Evolutionary conservation across 2,113 vertebrate species (phyloP), one percentile per base, ranked within the genome.

Genomic region (Odocoileus hemionus): DNA sequence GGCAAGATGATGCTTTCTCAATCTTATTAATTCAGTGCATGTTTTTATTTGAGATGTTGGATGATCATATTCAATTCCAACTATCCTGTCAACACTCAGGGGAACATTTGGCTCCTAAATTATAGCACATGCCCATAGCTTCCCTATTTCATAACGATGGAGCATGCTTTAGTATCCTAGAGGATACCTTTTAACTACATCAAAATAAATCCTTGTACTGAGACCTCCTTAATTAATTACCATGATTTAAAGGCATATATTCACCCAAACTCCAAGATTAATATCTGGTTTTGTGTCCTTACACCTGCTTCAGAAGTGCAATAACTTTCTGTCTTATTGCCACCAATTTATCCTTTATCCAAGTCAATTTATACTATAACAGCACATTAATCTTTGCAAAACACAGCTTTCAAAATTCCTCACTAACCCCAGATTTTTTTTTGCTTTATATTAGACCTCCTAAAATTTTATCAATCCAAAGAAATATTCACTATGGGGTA

Each of bases 1-100:
- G 11, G 6, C 28, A 83, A 76, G 70, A 96, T 52, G 67, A 7
- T 10, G 25, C 33, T 50, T 94, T 93, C 85, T 78, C 1, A 7
- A 2, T 80, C 2, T 95, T 95, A 97, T 70, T 21, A 98, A 92
- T 98, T 97, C 91, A 93, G 9, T 36, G 61, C 7, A 1, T 55
- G 36, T 80, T n/a, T 58, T 80, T 96, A 58, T 89, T 8, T 16
- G 36, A 96, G 3, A 97, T 97, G 50, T 26, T 97, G 15, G 26
- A 91, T 96, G 33, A 54, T 96, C 79, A 76, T 67, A 97, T 93
- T 87, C 91, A 97, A 79, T 97, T 97, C 96, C 25, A 87, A 80
- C 57, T 91, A 86, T 97, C 16, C 13, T 97, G 30, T 79, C 95
- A 98, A 92, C n/a, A n/a, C 19, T 90, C 85, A 43, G 64, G 76